phyloP scores from a whole-genome alignment of 2,888 invertebrate genomes.

The Aporophyla nigra region DNA sequence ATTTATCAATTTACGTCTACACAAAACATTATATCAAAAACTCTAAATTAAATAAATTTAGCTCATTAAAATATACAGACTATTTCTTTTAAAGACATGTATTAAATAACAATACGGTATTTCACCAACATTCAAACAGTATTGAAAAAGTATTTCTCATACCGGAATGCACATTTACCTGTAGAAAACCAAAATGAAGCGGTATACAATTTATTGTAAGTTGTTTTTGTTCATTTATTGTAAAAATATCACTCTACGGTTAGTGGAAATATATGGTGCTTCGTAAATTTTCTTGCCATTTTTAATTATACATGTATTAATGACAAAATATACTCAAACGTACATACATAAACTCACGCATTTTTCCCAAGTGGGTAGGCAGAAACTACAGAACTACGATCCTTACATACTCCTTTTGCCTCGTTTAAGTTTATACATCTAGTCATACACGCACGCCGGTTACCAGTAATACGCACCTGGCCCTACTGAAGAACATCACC shows the following conservation, averaged over 20 bases:
- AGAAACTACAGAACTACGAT: too few species aligned
- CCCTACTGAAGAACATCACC: too few species aligned
- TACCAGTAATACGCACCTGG: too few species aligned
- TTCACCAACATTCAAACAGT: conserved; percentile 17
- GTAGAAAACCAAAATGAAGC: neutral
- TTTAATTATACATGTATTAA: conserved; percentile 13
- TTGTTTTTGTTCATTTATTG: conserved; percentile 31
- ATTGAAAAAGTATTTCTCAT: conserved; percentile 9
- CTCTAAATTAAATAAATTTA: neutral
- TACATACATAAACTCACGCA: too few species aligned
- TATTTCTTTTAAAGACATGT: conserved; percentile 5
- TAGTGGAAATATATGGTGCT: conserved; percentile 70
- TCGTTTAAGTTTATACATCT: too few species aligned
- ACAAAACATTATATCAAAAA: neutral
- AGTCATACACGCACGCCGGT: too few species aligned
- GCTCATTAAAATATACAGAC: neutral
- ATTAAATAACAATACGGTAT: conserved; percentile 12
- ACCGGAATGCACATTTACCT: conserved; percentile 24
- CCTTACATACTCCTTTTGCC: too few species aligned
- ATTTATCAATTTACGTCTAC: neutral
- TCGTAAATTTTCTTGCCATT: conserved; percentile 47
- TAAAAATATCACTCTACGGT: conserved; percentile 58
- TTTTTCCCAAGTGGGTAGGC: too few species aligned
- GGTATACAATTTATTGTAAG: conserved; percentile 11
- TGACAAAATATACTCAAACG: conserved; percentile 22